phyloP scores from a whole-genome alignment of 1,140 invertebrate genomes.

The Drosophila arawakana region DNA sequence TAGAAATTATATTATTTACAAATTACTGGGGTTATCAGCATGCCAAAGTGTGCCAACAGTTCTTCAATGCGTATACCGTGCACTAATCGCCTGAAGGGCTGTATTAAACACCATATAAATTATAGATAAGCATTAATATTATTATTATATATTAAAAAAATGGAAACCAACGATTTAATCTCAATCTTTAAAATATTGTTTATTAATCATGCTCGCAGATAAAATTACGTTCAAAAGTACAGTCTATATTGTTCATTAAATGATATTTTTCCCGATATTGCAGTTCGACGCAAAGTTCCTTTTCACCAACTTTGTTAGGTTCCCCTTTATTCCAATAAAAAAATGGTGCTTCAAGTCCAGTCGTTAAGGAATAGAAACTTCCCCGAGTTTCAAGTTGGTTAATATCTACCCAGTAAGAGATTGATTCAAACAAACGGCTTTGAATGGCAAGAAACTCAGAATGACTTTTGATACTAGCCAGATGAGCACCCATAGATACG shows the following conservation, averaged over 20 bases:
- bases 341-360: not conserved
- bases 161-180: too few species aligned
- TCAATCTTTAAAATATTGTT: not conserved
- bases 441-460: too few species aligned
- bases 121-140: too few species aligned
- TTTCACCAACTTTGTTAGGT: not conserved
- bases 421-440: too few species aligned
- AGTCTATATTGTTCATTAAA: not conserved
- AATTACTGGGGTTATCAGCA: too few species aligned
- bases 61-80: too few species aligned
- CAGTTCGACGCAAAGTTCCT: conserved; percentile 6
- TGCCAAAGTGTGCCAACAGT: too few species aligned
- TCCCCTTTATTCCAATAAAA: not conserved
- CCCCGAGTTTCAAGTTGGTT: not conserved
- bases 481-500: not conserved
- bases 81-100: too few species aligned
- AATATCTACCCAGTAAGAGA: conserved; percentile 9
- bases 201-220: not conserved
- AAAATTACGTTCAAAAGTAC: not conserved
- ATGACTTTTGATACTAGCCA: not conserved
- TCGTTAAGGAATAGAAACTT: not conserved
- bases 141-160: not conserved
- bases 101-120: too few species aligned
- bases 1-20: too few species aligned
- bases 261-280: too few species aligned